Conservation (phyloP, 2,888 invertebrate species). For the Scaptomyza tumidula region DNA sequence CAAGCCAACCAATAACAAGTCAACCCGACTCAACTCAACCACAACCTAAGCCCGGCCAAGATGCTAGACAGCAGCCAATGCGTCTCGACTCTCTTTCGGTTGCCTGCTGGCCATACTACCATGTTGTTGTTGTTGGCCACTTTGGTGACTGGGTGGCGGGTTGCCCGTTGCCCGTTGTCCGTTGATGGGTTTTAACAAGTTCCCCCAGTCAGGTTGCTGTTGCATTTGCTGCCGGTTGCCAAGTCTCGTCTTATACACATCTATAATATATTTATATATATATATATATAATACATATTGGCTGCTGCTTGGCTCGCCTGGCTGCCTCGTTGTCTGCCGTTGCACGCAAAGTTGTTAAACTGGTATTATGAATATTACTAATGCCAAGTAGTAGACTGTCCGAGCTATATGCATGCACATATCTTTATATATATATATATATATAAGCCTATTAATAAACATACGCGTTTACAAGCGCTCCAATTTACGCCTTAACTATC, state of each 20-base stretch:
- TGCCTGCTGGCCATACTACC: too few species aligned
- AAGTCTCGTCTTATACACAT: slow-evolving; percentile 11
- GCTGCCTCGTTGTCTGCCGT: slow-evolving; percentile 71
- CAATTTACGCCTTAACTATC: slow-evolving; percentile 8
- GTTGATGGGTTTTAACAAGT: slow-evolving; percentile 50
- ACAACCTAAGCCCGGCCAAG: slow-evolving; percentile 16
- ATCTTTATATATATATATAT: slow-evolving; percentile 1
- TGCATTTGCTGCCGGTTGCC: slow-evolving; percentile 14
- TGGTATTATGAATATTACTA: slow-evolving; percentile 72
- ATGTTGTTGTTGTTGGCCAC: slow-evolving; percentile 21
- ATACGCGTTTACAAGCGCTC: slow-evolving; percentile 21
- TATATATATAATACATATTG: not conserved
- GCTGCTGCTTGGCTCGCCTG: slow-evolving; percentile 56
- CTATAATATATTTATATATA: too few species aligned
- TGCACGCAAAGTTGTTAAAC: slow-evolving; percentile 74
- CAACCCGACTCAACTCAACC: slow-evolving; percentile 1
- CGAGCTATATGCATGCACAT: slow-evolving; percentile 12
- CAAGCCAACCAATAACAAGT: slow-evolving; percentile 12
- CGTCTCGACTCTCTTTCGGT: slow-evolving; percentile 28
- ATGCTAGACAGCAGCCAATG: slow-evolving; percentile 29
- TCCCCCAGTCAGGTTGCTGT: slow-evolving; percentile 54
- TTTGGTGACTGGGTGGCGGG: slow-evolving; percentile 48
- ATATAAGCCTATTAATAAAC: slow-evolving; percentile 32
- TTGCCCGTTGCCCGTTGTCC: slow-evolving; percentile 7
- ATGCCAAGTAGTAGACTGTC: slow-evolving; percentile 44